Evolutionary conservation across 2,797 vertebrate species (phyloP), one percentile per base, ranked within the genome.

Genomic region (Hozukius guyotensis): DNA sequence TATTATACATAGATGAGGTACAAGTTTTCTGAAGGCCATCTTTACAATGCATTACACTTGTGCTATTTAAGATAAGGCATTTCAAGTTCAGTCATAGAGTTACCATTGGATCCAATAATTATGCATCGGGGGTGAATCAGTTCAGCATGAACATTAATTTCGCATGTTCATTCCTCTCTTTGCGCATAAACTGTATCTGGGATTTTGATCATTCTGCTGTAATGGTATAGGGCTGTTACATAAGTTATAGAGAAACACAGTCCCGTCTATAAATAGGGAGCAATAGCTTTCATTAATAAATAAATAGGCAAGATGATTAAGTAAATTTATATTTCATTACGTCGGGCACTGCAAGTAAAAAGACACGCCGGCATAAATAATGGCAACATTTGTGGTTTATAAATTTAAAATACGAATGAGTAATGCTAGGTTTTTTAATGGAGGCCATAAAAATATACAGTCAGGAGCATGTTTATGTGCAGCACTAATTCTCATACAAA

Each of bases 251-350:
- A 75, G 60, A 69, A 77, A 49, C 68, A 82, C 14, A 71, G 76
- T 22, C 27, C 24, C 62, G 13, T 71, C 46, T 65, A 72, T 62
- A 81, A 81, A 83, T 56, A 68, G 16, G 4, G 5, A 1, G 14
- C 29, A 46, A 63, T 36, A 52, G 56, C 60, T 74, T 62, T 80
- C 63, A 88, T 85, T 59, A 74, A 81, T 83, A 80, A 75, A 63
- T 81, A 52, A 83, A 79, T 24, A 75, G 78, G 46, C 61, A 27
- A 64, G 31, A 77, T 78, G 62, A 89, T 79, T 77, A 72, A 74
- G 22, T 70, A 64, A 25, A 75, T 85, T 22, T 77, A 82, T 69
- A 78, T 87, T 87, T 82, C 18, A 82, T 79, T 49, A 55, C 0
- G 0, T 14, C 2, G 16, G 20, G 25, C 46, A 38, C 13, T 16